Evolutionary conservation across 2,888 invertebrate species (phyloP), one percentile per base, ranked within the genome.

Genomic region (Calliopum simillimum): DNA sequence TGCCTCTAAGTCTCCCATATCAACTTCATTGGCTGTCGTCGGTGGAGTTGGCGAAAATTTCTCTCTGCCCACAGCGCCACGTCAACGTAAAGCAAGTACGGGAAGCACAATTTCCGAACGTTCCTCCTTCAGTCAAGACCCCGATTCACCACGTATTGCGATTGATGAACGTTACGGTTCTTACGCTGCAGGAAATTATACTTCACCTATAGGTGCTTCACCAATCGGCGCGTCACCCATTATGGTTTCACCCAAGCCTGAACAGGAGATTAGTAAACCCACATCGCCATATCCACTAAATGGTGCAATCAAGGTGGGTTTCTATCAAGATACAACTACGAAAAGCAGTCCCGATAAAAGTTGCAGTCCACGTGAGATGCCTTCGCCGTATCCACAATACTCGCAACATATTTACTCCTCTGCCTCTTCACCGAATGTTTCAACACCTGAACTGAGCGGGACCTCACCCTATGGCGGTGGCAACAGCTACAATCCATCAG

Each of bases 291-390:
- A 93, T 81, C 91, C 93, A 0, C 89, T 93, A n/a, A 94, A 94
- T 79, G 94, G 94, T 1, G 92, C 94, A 4, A 92, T 95, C 5
- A 89, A 95, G 76, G 95, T 94, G 46, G 95, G 95, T 4, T 96
- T 96, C 84, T 95, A 96, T 85, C 95, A 96, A 84, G 95, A 95
- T 77, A 91, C 93, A n/a, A 93, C 93, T 0, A 91, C 92, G 4
- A 93, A 93, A 82, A 93, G 93, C 78, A 94, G 94, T 78, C 94
- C 94, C 0, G 94, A 94, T 77, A 94, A 94, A 81, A 94, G 93
- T 76, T 93, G 93, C 80, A 94, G 94, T 81, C 94, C 94, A 0
- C 89, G 93, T 58, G 91, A 94, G 77, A 92, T 91, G 68, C 90
- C 90, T 62, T 88, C 89, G 0, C 90, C 89, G 64, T 89, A 88